These are phyloP conservation scores for Smutsia gigantea DNA, from an alignment of 2,797 vertebrate genomes.

Conservation along the genomic window DNA sequence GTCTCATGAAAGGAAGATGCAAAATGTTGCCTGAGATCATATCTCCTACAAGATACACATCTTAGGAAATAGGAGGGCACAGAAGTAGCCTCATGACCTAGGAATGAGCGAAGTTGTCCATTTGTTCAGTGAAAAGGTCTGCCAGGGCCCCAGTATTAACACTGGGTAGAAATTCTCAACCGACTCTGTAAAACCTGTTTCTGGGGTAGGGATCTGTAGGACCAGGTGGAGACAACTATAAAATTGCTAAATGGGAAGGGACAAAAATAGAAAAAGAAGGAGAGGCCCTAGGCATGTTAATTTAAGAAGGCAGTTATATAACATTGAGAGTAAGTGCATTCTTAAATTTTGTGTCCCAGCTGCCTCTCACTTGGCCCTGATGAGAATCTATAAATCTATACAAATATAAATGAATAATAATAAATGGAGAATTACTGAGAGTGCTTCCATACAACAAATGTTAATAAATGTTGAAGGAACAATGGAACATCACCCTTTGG, in stretches of 20 bases:
- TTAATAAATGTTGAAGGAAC: background rate
- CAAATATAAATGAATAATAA: constrained; percentile 15
- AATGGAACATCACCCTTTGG: background rate
- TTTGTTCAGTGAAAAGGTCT: constrained; percentile 12
- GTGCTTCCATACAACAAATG: background rate
- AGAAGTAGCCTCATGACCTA: background rate
- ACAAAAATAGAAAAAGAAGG: background rate
- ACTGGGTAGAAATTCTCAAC: background rate
- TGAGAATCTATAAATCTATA: background rate
- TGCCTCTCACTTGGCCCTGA: background rate
- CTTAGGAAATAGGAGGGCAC: background rate
- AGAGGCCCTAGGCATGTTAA: no score
- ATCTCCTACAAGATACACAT: background rate
- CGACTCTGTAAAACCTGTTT: background rate
- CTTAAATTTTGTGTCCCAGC: background rate
- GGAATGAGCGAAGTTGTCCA: background rate
- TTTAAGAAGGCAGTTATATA: background rate
- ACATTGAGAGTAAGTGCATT: background rate
- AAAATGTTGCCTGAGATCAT: background rate
- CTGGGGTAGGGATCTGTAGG: background rate
- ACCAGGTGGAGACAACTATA: background rate
- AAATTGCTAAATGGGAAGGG: background rate
- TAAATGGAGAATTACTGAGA: background rate
- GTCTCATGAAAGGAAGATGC: background rate
- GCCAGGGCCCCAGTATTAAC: background rate